These are phyloP conservation scores for Cheilosia soror DNA, from an alignment of 2,888 invertebrate species.

Conservation along the genomic window DNA sequence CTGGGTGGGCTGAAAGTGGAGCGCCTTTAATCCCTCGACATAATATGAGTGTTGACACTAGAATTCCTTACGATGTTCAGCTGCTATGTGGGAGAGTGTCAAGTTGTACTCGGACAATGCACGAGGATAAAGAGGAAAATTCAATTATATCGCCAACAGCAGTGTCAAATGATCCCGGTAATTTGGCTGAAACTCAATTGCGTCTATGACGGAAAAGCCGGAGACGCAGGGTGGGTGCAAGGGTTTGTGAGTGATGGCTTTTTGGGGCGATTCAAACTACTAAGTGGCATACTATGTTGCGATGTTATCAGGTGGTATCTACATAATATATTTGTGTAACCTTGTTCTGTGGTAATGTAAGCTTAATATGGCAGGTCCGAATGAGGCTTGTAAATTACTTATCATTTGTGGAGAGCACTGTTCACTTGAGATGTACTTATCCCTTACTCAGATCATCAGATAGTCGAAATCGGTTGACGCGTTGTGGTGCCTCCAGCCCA, in stretches of 20 bases:
- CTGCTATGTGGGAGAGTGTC: slow-evolving; percentile 22
- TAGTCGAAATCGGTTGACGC: too few species aligned
- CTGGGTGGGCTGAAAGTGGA: slow-evolving; percentile 32
- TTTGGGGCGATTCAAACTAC: slow-evolving; percentile 18
- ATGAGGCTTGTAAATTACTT: too few species aligned
- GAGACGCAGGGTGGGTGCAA: neutral
- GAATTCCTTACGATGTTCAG: slow-evolving; percentile 45
- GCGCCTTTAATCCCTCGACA: slow-evolving; percentile 20
- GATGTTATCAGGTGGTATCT: slow-evolving; percentile 50
- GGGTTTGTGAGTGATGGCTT: slow-evolving; percentile 35
- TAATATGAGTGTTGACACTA: slow-evolving; percentile 51
- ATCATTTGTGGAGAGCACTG: too few species aligned
- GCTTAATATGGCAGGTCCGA: too few species aligned
- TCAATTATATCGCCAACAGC: slow-evolving; percentile 53
- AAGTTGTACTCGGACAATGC: slow-evolving; percentile 11
- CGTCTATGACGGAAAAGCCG: slow-evolving; percentile 14
- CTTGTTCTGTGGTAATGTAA: slow-evolving; percentile 1
- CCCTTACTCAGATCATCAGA: too few species aligned
- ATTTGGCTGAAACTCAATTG: slow-evolving; percentile 62
- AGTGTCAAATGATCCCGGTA: slow-evolving; percentile 62
- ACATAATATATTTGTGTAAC: neutral
- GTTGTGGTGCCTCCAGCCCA: too few species aligned
- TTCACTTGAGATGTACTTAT: too few species aligned
- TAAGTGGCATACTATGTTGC: slow-evolving; percentile 59
- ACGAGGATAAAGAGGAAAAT: slow-evolving; percentile 49